Evolutionary conservation across 2,888 invertebrate genomes (phyloP).

Genomic region (Coelopa pilipes): DNA sequence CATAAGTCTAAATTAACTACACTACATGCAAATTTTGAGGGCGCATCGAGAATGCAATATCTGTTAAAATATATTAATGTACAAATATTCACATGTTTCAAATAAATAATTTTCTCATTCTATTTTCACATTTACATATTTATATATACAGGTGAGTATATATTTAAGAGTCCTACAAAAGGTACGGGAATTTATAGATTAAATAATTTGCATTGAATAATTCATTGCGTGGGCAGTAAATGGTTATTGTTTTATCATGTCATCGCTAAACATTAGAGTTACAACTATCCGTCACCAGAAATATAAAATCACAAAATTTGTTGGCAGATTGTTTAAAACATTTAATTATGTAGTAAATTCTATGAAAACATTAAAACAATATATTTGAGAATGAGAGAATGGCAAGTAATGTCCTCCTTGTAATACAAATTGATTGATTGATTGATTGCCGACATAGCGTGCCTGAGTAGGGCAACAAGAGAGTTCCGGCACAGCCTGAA

Average conservation of each 20-base stretch:
- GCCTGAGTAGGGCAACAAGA: no score
- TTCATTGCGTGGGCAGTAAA: constrained; percentile 14
- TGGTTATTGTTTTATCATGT: no score
- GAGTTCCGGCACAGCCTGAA: no score
- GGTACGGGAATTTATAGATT: constrained; percentile 12
- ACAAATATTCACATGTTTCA: constrained; percentile 21
- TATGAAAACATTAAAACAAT: not conserved
- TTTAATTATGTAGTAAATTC: not conserved
- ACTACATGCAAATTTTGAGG: not conserved
- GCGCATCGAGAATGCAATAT: not conserved
- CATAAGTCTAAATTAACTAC: constrained; percentile 1
- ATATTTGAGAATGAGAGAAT: constrained; percentile 24
- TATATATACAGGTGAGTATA: constrained; percentile 4
- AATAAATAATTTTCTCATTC: constrained; percentile 15
- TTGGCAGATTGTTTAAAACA: constrained; percentile 53
- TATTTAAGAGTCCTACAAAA: constrained; percentile 14
- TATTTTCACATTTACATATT: not conserved
- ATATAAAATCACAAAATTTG: constrained; percentile 54
- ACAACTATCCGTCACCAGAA: constrained; percentile 39
- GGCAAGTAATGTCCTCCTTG: constrained; percentile 15
- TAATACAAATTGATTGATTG: no score
- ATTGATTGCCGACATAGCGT: no score
- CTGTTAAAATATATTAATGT: constrained; percentile 15
- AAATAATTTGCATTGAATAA: not conserved
- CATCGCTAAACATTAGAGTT: not conserved